A percentile compares a stretch with the other conserved stretches of the same genome.
Evolutionary conservation across 2,113 vertebrate genomes (phyloP).

Genomic region (Gambusia holbrooki): DNA sequence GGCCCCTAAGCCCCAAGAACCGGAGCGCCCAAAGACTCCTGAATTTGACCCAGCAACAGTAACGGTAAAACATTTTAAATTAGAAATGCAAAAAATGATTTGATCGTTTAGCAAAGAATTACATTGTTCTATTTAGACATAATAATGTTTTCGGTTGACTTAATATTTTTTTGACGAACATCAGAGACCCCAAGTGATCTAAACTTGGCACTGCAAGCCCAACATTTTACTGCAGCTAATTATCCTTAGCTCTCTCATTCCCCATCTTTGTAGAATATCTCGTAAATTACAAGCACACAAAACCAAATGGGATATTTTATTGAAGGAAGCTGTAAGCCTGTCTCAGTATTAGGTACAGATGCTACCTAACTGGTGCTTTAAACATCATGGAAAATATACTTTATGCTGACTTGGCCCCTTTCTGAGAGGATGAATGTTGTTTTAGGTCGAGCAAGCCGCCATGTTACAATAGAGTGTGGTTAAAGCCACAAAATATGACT

Average conservation of each 20-base stretch:
- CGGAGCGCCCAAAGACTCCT: conserved; percentile 72
- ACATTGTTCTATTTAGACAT: neutral
- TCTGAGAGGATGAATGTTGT: conserved; percentile 58
- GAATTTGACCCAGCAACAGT: conserved; percentile 86
- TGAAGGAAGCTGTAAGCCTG: conserved; percentile 12
- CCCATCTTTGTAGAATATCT: conserved; percentile 1
- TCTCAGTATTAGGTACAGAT: neutral
- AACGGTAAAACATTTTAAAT: conserved; percentile 80
- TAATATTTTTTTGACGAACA: conserved; percentile 40
- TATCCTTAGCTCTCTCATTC: neutral
- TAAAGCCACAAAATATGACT: conserved; percentile 71
- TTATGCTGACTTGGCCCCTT: conserved; percentile 61
- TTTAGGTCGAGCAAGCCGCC: conserved; percentile 36
- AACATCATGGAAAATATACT: conserved; percentile 58
- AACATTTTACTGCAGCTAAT: neutral
- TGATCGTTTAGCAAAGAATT: neutral
- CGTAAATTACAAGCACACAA: neutral
- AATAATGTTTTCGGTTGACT: neutral
- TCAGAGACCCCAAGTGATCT: conserved; percentile 67
- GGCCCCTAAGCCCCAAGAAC: conserved; percentile 79
- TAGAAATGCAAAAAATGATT: neutral
- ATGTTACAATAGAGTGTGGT: conserved; percentile 52
- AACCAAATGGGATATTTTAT: neutral
- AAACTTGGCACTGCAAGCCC: conserved; percentile 49
- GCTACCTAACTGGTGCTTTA: conserved; percentile 24